A percentile compares a stretch with the other conserved stretches of the same genome.
These are phyloP conservation scores for Eupithecia subfuscata DNA, from an alignment of 2,888 invertebrate species.

Conservation along the genomic window DNA sequence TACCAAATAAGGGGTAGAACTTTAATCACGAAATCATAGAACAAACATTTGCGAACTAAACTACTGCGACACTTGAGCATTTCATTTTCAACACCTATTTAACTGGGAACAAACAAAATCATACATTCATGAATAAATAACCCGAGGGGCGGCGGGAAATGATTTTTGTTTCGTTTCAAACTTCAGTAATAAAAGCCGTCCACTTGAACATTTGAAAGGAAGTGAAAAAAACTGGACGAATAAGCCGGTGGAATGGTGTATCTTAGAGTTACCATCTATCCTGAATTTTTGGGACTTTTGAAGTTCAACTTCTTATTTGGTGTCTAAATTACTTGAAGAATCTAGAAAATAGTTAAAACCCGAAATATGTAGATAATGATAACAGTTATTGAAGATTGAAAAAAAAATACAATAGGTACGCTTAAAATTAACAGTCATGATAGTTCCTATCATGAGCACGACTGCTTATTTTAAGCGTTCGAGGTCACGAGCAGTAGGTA, in stretches of 20 bases:
- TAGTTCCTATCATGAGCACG: no score
- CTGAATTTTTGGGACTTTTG: background rate
- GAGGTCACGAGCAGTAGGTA: no score
- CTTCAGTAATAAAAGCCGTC: conserved; percentile 56
- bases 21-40: conserved; percentile 15
- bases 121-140: conserved; percentile 49
- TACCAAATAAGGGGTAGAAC: background rate
- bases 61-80: conserved; percentile 33
- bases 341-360: no score
- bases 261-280: background rate
- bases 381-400: no score
- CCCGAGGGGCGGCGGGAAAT: conserved; percentile 48
- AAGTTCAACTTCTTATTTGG: no score
- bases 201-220: conserved; percentile 55
- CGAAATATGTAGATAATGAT: no score
- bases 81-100: conserved; percentile 47
- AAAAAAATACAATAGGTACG: no score
- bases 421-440: no score
- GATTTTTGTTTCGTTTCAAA: conserved; percentile 49
- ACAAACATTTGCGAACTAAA: conserved; percentile 36
- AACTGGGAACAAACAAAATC: conserved; percentile 47
- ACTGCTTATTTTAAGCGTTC: no score
- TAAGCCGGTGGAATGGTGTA: conserved; percentile 17
- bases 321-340: no score
- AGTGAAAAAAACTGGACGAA: conserved; percentile 53